Evolutionary conservation across 2,113 vertebrate species (phyloP).

Genomic region (Labeo catla): DNA sequence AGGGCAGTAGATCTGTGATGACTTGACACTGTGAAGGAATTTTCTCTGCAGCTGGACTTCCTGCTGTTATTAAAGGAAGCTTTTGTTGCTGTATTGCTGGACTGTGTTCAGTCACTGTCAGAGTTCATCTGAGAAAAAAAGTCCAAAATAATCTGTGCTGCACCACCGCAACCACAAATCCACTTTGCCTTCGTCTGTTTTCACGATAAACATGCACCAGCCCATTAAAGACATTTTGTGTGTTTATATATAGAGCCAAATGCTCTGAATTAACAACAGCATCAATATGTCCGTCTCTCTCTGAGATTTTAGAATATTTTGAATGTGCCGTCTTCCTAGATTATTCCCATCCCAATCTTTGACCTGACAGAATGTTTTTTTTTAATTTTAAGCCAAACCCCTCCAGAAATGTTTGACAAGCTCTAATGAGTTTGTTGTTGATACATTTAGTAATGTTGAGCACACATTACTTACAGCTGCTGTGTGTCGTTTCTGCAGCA

Average conservation of each 20-base stretch:
- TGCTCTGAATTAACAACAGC: neutral
- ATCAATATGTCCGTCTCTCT: neutral
- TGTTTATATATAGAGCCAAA: neutral
- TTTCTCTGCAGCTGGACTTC: slow-evolving; percentile 16
- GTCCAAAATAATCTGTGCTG: neutral
- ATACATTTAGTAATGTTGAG: neutral
- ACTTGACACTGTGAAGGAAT: slow-evolving; percentile 15
- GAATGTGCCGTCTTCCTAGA: neutral
- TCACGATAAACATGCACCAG: neutral
- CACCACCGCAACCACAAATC: neutral
- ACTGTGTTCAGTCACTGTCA: slow-evolving; percentile 24
- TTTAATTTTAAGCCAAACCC: neutral
- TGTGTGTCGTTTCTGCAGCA: neutral
- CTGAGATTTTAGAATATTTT: neutral
- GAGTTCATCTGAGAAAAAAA: neutral
- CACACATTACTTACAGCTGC: neutral
- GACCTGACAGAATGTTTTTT: neutral
- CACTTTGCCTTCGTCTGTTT: neutral
- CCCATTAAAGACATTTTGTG: neutral
- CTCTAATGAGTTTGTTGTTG: neutral
- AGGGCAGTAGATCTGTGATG: slow-evolving; percentile 12
- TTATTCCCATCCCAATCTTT: neutral
- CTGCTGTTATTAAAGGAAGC: slow-evolving; percentile 17
- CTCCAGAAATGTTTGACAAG: neutral
- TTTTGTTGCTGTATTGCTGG: slow-evolving; percentile 21